Conservation (phyloP, 2,113 vertebrate species). For the Xenus cinereus region DNA sequence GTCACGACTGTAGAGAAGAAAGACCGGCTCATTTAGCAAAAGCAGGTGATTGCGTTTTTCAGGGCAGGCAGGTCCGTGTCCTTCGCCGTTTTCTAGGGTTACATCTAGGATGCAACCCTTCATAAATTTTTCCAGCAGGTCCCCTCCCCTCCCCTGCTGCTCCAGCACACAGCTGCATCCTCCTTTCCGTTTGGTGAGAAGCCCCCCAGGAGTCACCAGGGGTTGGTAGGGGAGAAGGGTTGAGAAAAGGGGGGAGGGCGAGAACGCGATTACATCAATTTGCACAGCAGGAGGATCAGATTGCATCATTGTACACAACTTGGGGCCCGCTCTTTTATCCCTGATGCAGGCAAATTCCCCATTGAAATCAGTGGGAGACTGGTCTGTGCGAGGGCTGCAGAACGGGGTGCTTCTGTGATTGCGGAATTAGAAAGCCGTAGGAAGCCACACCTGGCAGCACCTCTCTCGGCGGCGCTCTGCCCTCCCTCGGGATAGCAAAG, state of each 20-base stretch:
- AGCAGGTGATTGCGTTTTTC: neutral
- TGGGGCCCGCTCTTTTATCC: constrained; percentile 41
- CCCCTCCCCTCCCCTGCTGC: neutral
- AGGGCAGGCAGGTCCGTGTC: neutral
- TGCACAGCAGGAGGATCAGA: constrained; percentile 55
- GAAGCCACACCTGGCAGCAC: constrained; percentile 55
- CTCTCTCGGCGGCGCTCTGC: constrained; percentile 3
- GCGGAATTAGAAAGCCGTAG: constrained; percentile 40
- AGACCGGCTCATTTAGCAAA: neutral
- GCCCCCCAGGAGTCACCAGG: constrained; percentile 1
- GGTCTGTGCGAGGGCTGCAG: constrained; percentile 7
- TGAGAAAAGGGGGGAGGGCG: neutral
- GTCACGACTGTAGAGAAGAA: neutral
- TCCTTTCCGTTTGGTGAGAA: neutral
- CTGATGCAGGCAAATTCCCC: constrained; percentile 33
- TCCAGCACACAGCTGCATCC: constrained; percentile 21
- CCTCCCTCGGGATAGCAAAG: neutral
- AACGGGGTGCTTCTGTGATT: constrained; percentile 14
- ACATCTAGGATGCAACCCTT: neutral
- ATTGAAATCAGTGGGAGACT: constrained; percentile 47
- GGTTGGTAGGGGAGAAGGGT: neutral
- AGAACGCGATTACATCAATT: constrained; percentile 55
- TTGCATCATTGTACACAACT: constrained; percentile 51
- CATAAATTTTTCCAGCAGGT: constrained; percentile 7
- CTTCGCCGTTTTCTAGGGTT: neutral